A percentile compares a stretch with the other conserved stretches of the same genome.
Evolutionary conservation across 2,797 vertebrate genomes (phyloP).

Genomic region (Schizopygopsis malacanthus): DNA sequence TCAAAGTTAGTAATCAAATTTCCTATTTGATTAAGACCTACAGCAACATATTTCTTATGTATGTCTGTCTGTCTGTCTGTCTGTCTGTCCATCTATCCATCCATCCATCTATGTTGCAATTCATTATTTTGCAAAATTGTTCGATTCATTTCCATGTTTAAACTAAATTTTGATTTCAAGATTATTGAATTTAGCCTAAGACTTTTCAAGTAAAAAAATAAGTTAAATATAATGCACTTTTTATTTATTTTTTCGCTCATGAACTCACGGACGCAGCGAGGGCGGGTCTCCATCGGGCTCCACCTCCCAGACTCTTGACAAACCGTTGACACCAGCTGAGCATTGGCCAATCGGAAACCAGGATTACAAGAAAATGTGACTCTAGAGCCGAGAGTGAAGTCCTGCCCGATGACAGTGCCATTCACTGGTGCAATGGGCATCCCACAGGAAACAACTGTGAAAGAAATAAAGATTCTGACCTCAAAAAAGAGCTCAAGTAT

Average conservation of each 20-base stretch:
- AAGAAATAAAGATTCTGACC: constrained; percentile 8
- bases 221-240: background rate
- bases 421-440: constrained; percentile 89
- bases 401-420: constrained; percentile 90
- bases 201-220: background rate
- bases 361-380: constrained; percentile 89
- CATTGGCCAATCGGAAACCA: constrained; percentile 86
- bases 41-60: background rate
- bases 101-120: background rate
- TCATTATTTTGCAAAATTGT: background rate
- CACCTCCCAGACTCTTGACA: constrained; percentile 92
- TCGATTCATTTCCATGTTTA: background rate
- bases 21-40: background rate
- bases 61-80: background rate
- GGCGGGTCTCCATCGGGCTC: constrained; percentile 88
- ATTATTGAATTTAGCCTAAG: no score
- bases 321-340: constrained; percentile 76
- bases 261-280: constrained; percentile 88
- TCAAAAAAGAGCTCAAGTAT: background rate
- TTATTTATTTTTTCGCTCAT: background rate
- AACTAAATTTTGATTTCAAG: background rate
- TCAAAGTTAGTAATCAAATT: background rate
- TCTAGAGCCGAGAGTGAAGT: constrained; percentile 90
- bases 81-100: no score
- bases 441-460: constrained; percentile 91